Percentiles rank a stretch among this genome's conserved stretches.
phyloP scores from a whole-genome alignment of 2,888 invertebrate genomes.

The Drosophila quasianomalipes region DNA sequence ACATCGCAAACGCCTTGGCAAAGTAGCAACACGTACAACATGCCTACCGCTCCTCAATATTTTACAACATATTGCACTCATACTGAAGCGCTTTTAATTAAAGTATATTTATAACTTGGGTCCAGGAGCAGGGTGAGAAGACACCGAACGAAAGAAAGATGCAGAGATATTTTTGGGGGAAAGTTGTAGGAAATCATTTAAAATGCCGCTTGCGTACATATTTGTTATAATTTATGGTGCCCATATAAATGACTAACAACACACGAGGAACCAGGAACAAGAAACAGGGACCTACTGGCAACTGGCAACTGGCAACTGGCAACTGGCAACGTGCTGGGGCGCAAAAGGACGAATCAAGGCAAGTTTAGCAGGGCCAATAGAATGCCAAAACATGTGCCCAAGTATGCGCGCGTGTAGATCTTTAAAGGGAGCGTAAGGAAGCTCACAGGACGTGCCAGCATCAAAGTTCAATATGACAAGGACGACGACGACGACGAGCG shows the following conservation, averaged over 20 bases:
- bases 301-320: conserved; percentile 47
- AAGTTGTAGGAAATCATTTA: conserved; percentile 72
- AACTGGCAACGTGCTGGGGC: conserved; percentile 48
- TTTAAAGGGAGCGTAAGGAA: conserved; percentile 61
- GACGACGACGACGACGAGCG: conserved; percentile 6
- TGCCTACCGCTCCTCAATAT: conserved; percentile 56
- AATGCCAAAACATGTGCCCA: conserved; percentile 64
- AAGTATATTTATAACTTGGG: conserved; percentile 75
- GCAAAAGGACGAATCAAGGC: conserved; percentile 31
- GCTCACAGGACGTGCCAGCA: conserved; percentile 74
- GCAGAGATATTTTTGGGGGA: not conserved
- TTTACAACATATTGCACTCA: conserved; percentile 76
- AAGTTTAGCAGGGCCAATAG: conserved; percentile 33
- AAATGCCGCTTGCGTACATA: conserved; percentile 80
- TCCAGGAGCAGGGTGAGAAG: conserved; percentile 8
- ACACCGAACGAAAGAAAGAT: not conserved
- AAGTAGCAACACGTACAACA: conserved; percentile 49
- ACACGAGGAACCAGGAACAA: conserved; percentile 45
- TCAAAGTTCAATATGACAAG: conserved; percentile 77
- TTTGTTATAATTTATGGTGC: conserved; percentile 80
- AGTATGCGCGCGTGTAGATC: conserved; percentile 76
- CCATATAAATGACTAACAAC: conserved; percentile 81
- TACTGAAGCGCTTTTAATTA: conserved; percentile 71
- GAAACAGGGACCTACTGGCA: conserved; percentile 28
- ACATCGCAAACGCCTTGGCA: conserved; percentile 31